A percentile compares a stretch with the other conserved stretches of the same genome.
Evolutionary conservation across 2,888 invertebrate genomes (phyloP).

Genomic region (Caenorhabditis sinica): DNA sequence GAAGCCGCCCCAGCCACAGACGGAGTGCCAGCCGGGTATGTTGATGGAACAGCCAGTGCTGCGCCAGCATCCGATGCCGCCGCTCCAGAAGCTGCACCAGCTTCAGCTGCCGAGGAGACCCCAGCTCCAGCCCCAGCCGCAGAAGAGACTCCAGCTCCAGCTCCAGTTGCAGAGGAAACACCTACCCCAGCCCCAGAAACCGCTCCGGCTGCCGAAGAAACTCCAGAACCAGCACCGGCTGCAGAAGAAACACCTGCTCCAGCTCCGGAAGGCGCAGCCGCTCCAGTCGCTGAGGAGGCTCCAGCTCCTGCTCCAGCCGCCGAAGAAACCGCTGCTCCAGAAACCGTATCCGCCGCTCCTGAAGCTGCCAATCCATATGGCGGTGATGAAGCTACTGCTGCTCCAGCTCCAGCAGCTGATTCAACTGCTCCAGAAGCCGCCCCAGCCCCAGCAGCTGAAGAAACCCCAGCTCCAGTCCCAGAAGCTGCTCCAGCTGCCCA

Average conservation of each 20-base stretch:
- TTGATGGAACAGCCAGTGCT: conserved; percentile 50
- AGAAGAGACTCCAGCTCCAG: conserved; percentile 31
- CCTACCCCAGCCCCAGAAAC: conserved; percentile 45
- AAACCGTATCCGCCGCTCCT: conserved; percentile 29
- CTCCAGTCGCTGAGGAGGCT: conserved; percentile 41
- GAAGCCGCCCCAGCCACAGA: conserved; percentile 38
- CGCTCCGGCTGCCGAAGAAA: conserved; percentile 8
- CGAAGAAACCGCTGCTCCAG: conserved; percentile 16
- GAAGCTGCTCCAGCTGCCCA: conserved; percentile 4
- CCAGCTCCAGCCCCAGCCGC: conserved; percentile 45
- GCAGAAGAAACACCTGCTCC: conserved; percentile 32
- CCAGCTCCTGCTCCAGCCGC: conserved; percentile 42
- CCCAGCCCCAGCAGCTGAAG: conserved; percentile 28
- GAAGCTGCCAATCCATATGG: not conserved
- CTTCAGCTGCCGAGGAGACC: conserved; percentile 27
- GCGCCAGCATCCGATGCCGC: conserved; percentile 32
- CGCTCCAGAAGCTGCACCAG: conserved; percentile 42
- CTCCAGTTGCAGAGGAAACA: conserved; percentile 28
- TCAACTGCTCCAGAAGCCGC: conserved; percentile 40
- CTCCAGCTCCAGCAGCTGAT: conserved; percentile 39
- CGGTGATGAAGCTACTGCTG: conserved; percentile 15
- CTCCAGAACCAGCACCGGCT: conserved; percentile 31
- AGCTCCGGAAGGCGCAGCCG: conserved; percentile 34
- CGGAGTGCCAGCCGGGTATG: conserved; percentile 36
- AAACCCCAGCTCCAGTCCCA: conserved; percentile 29